Evolutionary conservation across 2,797 vertebrate genomes (phyloP), one percentile per base, ranked within the genome.

Genomic region (Microctenopoma stevenorrisi): DNA sequence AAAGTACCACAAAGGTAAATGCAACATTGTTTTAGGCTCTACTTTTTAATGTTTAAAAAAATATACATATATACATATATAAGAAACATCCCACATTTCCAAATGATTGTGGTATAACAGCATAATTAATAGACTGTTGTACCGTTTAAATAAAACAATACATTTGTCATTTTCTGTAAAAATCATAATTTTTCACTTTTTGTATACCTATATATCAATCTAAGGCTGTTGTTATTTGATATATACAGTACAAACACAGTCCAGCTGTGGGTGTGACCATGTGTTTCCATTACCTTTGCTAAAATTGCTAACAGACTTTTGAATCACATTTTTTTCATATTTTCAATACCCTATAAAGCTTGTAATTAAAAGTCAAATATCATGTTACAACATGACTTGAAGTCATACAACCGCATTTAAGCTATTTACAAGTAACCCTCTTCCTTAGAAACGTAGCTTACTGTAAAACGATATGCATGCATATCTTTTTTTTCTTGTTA

Each of bases 261-360:
- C 61, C 59, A 73, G 49, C 66, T 46, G 56, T 72, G 54, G 56
- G 57, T 78, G 58, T 80, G 68, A 72, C 69, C 62, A 56, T 85
- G 62, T 78, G 68, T 84, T 89, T 84, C 75, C 78, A 83, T 81
- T 79, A 75, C 57, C 44, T 83, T 70, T 66, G 44, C 63, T 73
- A 28, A 64, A 84, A 88, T 74, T 64, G 59, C 60, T 33, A 59
- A 65, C 76, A 78, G 60, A 64, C 64, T 71, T 47, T 80, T 59
- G 53, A 70, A 78, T 70, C 49, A 51, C 76, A 33, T 64, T 67
- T 64, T 54, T 82, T 75, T 60, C 33, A 56, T 71, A 37, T 64
- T 54, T 64, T 16, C 62, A 35, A 40, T 11, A 38, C 42, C 56
- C 12, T 74, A 81, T 59, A 56, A 74, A 70, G 33, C 57, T 56